These are phyloP conservation scores for Eulithis prunata DNA, from an alignment of 2,888 invertebrate species.

Conservation along the genomic window DNA sequence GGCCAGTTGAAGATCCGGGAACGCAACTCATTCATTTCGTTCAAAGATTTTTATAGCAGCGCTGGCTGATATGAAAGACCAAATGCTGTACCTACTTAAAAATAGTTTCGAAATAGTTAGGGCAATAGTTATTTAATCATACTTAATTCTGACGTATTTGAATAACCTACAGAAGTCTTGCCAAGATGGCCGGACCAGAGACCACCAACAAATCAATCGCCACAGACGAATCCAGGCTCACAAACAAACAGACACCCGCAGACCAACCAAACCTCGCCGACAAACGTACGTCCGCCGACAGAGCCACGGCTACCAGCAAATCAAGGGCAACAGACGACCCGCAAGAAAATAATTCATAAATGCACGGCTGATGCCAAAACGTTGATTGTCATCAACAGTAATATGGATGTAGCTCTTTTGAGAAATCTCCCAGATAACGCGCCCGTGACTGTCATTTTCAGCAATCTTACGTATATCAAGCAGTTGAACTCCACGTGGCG, in stretches of 20 bases:
- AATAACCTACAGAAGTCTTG: background rate
- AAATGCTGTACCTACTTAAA: no score
- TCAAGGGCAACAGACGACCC: background rate
- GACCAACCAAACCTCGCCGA: background rate
- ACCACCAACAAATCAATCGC: no score
- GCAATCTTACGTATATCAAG: background rate
- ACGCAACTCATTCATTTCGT: no score
- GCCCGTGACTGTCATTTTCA: background rate
- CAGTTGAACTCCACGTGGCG: background rate
- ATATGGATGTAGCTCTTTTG: background rate
- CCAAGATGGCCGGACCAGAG: background rate
- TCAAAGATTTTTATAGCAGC: no score
- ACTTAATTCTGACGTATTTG: background rate
- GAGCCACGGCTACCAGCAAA: background rate
- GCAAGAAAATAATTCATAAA: background rate
- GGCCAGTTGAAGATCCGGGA: no score
- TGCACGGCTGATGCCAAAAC: background rate
- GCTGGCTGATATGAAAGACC: no score
- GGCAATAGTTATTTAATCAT: background rate
- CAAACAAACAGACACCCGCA: no score
- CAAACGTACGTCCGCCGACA: background rate
- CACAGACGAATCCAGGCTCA: no score
- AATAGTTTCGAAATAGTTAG: no score
- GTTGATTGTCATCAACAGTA: background rate
- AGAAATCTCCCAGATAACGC: background rate